A percentile compares a stretch with the other conserved stretches of the same genome.
phyloP scores from a whole-genome alignment of 2,113 vertebrate species.

The Deroptyus accipitrinus region DNA sequence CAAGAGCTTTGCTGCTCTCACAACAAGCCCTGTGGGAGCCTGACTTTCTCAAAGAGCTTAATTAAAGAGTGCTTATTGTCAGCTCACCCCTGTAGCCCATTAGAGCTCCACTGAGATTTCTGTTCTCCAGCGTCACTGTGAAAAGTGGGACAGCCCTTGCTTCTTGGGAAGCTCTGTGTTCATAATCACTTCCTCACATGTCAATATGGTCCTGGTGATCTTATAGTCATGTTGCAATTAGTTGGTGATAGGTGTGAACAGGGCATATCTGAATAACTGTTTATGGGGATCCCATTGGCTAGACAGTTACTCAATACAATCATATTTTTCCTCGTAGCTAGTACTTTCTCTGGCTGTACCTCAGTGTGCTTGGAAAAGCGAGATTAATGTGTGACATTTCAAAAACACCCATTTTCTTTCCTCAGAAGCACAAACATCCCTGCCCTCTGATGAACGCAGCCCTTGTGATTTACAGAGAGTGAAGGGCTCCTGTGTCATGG shows the following conservation, averaged over 20 bases:
- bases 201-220: slow-evolving; percentile 46
- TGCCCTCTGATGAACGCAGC: background rate
- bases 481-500: background rate
- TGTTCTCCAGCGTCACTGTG: slow-evolving; percentile 37
- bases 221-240: slow-evolving; percentile 49
- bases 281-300: background rate
- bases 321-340: background rate
- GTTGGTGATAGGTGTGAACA: background rate
- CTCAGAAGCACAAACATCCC: rapidly evolving
- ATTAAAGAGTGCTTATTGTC: slow-evolving; percentile 69
- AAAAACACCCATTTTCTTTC: background rate
- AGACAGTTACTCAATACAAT: background rate
- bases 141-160: slow-evolving; percentile 50
- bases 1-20: slow-evolving; percentile 50
- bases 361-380: background rate
- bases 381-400: background rate
- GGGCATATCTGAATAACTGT: background rate
- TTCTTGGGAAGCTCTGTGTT: slow-evolving; percentile 30
- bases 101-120: slow-evolving; percentile 50
- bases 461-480: background rate
- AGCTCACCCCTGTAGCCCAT: slow-evolving; percentile 58
- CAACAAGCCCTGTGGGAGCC: slow-evolving; percentile 53
- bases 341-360: background rate
- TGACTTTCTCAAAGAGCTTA: slow-evolving; percentile 68
- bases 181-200: slow-evolving; percentile 47